Conservation (phyloP, 1,140 invertebrate genomes). For the Oryctes rhinoceros region DNA sequence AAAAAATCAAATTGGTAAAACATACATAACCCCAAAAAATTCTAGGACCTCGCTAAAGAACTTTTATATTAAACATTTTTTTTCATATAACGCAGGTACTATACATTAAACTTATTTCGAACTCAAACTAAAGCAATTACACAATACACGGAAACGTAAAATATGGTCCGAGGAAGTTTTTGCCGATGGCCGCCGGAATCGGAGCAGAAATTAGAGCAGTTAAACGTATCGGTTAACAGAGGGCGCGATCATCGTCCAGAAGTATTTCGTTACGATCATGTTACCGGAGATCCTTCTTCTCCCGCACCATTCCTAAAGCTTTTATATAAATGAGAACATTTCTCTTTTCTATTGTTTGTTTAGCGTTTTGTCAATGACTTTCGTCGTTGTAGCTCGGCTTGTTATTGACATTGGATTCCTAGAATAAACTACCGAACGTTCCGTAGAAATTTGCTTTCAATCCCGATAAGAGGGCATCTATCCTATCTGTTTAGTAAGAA, state of each 20-base stretch:
- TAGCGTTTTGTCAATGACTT: slow-evolving; percentile 37
- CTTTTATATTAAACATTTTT: too few species aligned
- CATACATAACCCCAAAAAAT: too few species aligned
- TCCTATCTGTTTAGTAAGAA: slow-evolving; percentile 18
- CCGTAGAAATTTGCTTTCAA: slow-evolving; percentile 19
- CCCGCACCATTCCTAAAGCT: background rate
- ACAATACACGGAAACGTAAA: background rate
- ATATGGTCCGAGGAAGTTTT: slow-evolving; percentile 20
- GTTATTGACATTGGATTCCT: slow-evolving; percentile 31
- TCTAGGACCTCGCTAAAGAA: too few species aligned
- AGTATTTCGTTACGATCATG: slow-evolving; percentile 23
- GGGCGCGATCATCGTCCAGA: background rate
- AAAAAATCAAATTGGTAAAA: too few species aligned
- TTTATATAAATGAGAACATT: slow-evolving; percentile 33
- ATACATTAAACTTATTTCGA: background rate
- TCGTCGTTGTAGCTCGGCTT: slow-evolving; percentile 22
- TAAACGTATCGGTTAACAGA: slow-evolving; percentile 13
- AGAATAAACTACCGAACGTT: slow-evolving; percentile 16
- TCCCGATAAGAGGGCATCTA: slow-evolving; percentile 1
- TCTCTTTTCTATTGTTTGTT: slow-evolving; percentile 31
- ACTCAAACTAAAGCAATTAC: slow-evolving; percentile 18
- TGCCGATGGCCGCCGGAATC: slow-evolving; percentile 3
- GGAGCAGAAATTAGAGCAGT: slow-evolving; percentile 18
- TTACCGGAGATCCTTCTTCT: background rate
- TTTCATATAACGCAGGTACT: too few species aligned